These are phyloP conservation scores for Leptura quadrifasciata DNA, from an alignment of 2,888 invertebrate species.

Conservation along the genomic window DNA sequence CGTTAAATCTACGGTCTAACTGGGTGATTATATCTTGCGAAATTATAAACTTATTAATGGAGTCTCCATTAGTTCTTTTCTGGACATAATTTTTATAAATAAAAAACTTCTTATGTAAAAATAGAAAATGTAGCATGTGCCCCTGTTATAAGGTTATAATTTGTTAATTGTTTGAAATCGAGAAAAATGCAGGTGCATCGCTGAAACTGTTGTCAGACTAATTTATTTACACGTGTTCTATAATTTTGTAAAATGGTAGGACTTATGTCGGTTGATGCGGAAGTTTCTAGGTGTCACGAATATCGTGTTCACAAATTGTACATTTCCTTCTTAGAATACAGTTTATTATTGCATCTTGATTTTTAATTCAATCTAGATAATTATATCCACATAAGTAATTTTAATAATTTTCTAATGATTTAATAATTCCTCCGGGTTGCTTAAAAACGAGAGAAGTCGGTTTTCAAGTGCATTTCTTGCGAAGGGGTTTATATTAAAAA, in stretches of 20 bases:
- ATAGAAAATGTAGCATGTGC: not conserved
- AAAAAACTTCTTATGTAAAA: not conserved
- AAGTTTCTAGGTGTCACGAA: slow-evolving; percentile 58
- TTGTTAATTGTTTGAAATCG: slow-evolving; percentile 51
- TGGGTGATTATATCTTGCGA: too few species aligned
- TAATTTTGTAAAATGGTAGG: slow-evolving; percentile 48
- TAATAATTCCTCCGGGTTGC: not conserved
- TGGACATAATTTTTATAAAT: not conserved
- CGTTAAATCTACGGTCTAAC: too few species aligned
- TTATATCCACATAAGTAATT: slow-evolving; percentile 12
- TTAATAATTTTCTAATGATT: not conserved
- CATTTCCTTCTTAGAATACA: slow-evolving; percentile 54
- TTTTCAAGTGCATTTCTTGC: not conserved
- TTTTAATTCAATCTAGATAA: slow-evolving; percentile 23
- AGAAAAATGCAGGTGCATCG: slow-evolving; percentile 51
- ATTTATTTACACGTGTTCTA: slow-evolving; percentile 57
- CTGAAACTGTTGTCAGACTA: slow-evolving; percentile 42
- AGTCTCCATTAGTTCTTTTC: not conserved
- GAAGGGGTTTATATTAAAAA: not conserved
- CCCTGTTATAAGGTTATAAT: slow-evolving; percentile 38
- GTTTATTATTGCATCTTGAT: slow-evolving; percentile 18
- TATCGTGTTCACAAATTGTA: slow-evolving; percentile 59
- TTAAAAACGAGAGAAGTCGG: not conserved
- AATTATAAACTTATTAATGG: not conserved
- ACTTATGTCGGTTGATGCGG: slow-evolving; percentile 53